A percentile compares a stretch with the other conserved stretches of the same genome.
Conservation (phyloP, 2,113 vertebrate genomes). For the Rhabdomys dilectus region DNA sequence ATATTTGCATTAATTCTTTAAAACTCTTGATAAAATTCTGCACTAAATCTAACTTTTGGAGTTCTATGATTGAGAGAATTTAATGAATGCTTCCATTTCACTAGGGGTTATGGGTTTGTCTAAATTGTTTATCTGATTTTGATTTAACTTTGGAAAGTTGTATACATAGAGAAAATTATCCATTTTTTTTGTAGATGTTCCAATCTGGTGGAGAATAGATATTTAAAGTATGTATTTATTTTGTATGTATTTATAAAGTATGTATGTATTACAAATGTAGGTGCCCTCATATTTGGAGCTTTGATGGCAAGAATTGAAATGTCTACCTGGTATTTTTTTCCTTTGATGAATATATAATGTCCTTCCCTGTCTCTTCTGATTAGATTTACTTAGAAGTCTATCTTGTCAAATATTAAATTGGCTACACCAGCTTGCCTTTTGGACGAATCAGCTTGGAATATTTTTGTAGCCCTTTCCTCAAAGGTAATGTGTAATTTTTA, state of each 20-base stretch:
- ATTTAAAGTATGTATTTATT: background rate
- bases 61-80: too few relatives aligned
- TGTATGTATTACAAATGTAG: too few relatives aligned
- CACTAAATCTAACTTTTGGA: background rate
- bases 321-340: background rate
- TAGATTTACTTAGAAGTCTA: background rate
- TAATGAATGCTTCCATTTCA: too few relatives aligned
- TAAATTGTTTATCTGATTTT: background rate
- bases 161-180: background rate
- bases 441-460: background rate
- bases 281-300: background rate
- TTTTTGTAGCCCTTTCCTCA: background rate
- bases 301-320: background rate
- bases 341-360: background rate
- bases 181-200: background rate
- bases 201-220: background rate
- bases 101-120: background rate
- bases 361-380: background rate
- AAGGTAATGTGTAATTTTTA: background rate
- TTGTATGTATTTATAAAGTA: too few relatives aligned
- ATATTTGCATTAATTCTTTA: background rate
- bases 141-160: background rate
- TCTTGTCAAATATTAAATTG: background rate
- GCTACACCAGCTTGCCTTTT: background rate
- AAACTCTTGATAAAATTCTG: background rate